Evolutionary conservation across 2,113 vertebrate genomes (phyloP), one percentile per base, ranked within the genome.

Genomic region (Merops nubicus): DNA sequence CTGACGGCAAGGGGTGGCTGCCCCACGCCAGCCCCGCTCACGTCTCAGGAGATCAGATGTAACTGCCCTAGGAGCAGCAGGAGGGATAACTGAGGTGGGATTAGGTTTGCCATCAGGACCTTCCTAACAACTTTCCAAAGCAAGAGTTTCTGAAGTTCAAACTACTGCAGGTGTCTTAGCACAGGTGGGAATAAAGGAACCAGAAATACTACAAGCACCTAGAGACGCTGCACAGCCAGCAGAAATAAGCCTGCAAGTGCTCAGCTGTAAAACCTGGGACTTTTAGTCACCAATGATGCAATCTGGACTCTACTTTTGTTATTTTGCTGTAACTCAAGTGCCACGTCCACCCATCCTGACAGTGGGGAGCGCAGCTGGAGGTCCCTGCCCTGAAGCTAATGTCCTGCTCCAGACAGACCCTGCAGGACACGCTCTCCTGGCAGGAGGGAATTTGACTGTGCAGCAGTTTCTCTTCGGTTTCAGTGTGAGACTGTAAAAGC

Each of bases 361-460:
- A 11, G 25, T 1, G 12, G 40, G 43, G 74, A 59, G 28, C 4
- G 4, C 50, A 5, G 74, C 76, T 54, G 28, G 63, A 1, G 13
- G 38, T n/a, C 34, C n/a, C 54, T 10, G 40, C 8, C 31, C 82
- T 15, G 65, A 20, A 12, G 20, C 34, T 13, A 4, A 13, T 4
- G 78, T 16, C n/a, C 33, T 15, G 28, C 60, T 34, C 53, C 33
- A 1, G 2, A 7, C 51, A 38, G 51, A 8, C 4, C 1, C 31
- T 13, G 4, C 0, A 4, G 1, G 48, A 8, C 31, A 1, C 1
- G 19, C 18, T 28, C 42, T 33, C 38, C 43, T 4, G 2, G 9
- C 12, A 8, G 16, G 29, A 31, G 28, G 22, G 22, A 40, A 12
- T 57, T 23, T 4, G 15, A 5, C 65, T 12, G 14, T 5, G 26